A percentile compares a stretch with the other conserved stretches of the same genome.
phyloP scores from a whole-genome alignment of 2,797 vertebrate species.

The Platalea minor region DNA sequence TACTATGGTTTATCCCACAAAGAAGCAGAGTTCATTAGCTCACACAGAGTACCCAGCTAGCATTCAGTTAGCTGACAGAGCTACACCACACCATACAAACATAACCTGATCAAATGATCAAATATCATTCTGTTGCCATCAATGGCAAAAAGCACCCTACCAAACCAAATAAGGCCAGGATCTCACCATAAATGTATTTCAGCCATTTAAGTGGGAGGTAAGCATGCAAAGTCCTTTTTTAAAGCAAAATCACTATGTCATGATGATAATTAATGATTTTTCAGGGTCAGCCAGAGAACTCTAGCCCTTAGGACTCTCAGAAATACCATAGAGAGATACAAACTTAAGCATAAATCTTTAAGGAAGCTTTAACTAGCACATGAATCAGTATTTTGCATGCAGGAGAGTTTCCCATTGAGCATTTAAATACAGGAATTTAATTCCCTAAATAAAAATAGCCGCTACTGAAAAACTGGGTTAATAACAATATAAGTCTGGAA shows the following conservation, averaged over 20 bases:
- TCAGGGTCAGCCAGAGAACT: neutral
- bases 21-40: neutral
- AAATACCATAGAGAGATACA: neutral
- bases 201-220: neutral
- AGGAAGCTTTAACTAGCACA: neutral
- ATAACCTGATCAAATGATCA: neutral
- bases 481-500: neutral
- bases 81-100: neutral
- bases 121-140: neutral
- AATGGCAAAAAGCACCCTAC: neutral
- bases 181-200: neutral
- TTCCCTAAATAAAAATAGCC: neutral
- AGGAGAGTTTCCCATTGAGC: neutral
- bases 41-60: neutral
- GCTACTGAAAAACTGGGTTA: neutral
- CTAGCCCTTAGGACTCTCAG: neutral
- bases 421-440: neutral
- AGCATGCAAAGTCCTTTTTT: neutral
- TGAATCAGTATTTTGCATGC: neutral
- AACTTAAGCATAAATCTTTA: neutral
- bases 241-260: neutral
- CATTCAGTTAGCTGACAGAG: neutral
- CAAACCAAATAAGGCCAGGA: neutral
- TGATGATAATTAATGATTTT: neutral
- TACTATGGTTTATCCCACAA: neutral